Evolutionary conservation across 2,888 invertebrate species (phyloP), one percentile per base, ranked within the genome.

Genomic region (Balanococcus diminutus): DNA sequence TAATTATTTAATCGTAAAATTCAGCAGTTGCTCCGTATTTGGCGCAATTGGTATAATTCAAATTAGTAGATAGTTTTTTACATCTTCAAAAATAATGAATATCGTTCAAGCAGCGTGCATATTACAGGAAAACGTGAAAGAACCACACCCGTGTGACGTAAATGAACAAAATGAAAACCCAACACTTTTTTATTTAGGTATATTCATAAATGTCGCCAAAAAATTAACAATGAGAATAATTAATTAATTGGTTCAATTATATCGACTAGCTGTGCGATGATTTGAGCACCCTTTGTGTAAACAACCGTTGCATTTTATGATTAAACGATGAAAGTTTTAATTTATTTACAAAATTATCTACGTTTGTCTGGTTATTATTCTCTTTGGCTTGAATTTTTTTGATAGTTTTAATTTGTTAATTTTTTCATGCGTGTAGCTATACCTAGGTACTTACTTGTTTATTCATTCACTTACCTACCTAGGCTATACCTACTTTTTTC

Each of bases 181-280:
- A 67, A 75, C 75, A 75, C 75, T 75, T 75, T 75, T 75, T 75
- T 75, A 75, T 75, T 75, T 75, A n/a, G n/a, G n/a, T n/a, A 75
- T 75, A 75, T 75, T 75, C 75, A 32, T 75, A 75, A 75, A 75
- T 75, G 31, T 75, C 75, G 75, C 16, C 32, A 28, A 75, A 32
- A 75, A 75, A 25, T n/a, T 75, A 75, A 75, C 16, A 32, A 75
- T 32, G 31, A 75, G 36, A 32, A 32, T 75, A 75, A 75, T 75
- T 75, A 32, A 75, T 75, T 75, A 75, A 75, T 32, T 75, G 32
- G 31, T 75, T 75, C 16, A 32, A 75, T 75, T 75, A 32, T 31
- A 32, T 19, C 32, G 16, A n/a, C n/a, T n/a, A n/a, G 14, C 11
- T 36, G 32, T 9, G 75, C 75, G 32, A 32, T 19, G 28, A 75